Evolutionary conservation across 2,888 invertebrate species (phyloP).

Genomic region (Crocallis elinguaria): DNA sequence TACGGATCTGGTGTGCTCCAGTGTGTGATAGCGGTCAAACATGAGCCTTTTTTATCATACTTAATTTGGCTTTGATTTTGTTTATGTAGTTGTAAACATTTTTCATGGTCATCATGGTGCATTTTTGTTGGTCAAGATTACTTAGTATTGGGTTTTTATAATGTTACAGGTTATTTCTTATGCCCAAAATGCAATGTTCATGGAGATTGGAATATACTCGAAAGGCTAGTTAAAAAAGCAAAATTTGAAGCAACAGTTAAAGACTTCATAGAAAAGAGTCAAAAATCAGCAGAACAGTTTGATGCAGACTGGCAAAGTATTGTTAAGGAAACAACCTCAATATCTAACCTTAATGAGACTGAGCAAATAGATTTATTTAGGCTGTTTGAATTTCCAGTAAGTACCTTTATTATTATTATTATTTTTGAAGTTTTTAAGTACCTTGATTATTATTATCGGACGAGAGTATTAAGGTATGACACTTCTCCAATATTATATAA

Average conservation of each 20-base stretch:
- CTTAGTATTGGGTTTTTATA: too few relatives aligned
- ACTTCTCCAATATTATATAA: too few relatives aligned
- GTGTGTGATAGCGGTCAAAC: too few relatives aligned
- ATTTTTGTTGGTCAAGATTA: too few relatives aligned
- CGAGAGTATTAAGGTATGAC: too few relatives aligned
- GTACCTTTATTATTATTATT: too few relatives aligned
- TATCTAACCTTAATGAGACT: conserved; percentile 74
- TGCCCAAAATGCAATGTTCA: conserved; percentile 88
- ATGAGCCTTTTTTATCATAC: too few relatives aligned
- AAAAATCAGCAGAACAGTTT: conserved; percentile 65
- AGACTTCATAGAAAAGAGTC: conserved; percentile 65
- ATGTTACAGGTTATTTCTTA: conserved; percentile 87
- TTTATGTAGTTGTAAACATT: too few relatives aligned
- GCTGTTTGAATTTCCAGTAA: conserved; percentile 85
- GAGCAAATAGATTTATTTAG: conserved; percentile 74
- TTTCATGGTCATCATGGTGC: too few relatives aligned
- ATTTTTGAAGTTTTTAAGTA: background rate
- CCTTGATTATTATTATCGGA: too few relatives aligned
- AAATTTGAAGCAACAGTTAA: conserved; percentile 63
- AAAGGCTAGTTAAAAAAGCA: conserved; percentile 77
- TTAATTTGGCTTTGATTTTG: too few relatives aligned
- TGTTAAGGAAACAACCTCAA: conserved; percentile 63
- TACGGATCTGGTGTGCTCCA: too few relatives aligned
- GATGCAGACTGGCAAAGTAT: conserved; percentile 76
- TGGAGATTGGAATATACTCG: conserved; percentile 86